phyloP scores from a whole-genome alignment of 2,888 invertebrate species.

The Acronicta alni region DNA sequence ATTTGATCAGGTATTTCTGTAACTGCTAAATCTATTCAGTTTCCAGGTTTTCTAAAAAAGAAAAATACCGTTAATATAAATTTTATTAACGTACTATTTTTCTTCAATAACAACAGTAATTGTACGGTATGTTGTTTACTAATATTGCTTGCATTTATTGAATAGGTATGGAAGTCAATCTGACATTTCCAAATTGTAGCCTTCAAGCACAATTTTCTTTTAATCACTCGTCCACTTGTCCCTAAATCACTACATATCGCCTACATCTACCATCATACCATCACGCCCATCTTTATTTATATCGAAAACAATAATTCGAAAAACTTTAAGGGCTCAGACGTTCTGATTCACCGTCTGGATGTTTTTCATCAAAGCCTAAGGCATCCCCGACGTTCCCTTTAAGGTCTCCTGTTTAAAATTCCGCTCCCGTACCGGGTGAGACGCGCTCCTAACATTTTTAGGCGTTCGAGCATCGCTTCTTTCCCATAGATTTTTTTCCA shows the following conservation, averaged over 20 bases:
- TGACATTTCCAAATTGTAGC: neutral
- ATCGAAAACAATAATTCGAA: conserved; percentile 53
- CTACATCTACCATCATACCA: conserved; percentile 28
- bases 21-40: neutral
- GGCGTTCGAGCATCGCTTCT: conserved; percentile 75
- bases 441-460: conserved; percentile 83
- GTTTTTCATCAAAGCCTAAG: conserved; percentile 69
- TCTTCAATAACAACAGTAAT: no score
- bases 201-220: no score
- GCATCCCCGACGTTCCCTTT: conserved; percentile 76
- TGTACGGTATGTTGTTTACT: no score
- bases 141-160: no score
- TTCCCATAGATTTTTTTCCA: conserved; percentile 78
- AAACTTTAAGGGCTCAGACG: conserved; percentile 49
- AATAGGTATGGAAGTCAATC: neutral
- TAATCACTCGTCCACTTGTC: conserved; percentile 7
- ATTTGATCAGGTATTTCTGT: conserved; percentile 14
- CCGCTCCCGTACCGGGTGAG: conserved; percentile 77
- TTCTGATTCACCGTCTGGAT: conserved; percentile 66
- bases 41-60: neutral
- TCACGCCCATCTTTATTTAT: conserved; percentile 48
- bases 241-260: conserved; percentile 16
- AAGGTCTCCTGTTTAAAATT: conserved; percentile 85
- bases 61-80: no score
- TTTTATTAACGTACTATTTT: no score